phyloP scores from a whole-genome alignment of 2,888 invertebrate species.

The Steinernema scapterisci region DNA sequence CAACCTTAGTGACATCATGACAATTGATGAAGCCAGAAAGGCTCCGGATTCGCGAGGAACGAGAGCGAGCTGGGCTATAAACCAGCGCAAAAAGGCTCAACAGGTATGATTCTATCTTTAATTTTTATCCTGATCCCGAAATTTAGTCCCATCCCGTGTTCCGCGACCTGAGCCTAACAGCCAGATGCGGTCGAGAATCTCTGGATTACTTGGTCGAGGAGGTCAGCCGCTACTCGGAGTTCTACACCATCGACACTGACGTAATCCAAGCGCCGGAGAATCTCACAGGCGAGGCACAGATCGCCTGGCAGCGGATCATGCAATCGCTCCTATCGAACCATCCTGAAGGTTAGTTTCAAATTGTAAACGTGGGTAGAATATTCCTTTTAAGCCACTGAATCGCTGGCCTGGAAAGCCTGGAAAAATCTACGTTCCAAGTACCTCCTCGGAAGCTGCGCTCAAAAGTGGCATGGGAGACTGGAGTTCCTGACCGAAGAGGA shows the following conservation, averaged over 20 bases:
- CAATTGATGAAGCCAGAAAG: too few relatives aligned
- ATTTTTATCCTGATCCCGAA: too few relatives aligned
- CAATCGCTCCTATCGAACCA: not conserved
- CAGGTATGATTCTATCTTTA: too few relatives aligned
- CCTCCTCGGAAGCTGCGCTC: not conserved
- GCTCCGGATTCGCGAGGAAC: too few relatives aligned
- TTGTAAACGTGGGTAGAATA: not conserved
- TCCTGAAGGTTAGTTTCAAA: too few relatives aligned
- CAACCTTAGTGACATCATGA: not conserved
- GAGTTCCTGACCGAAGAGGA: not conserved
- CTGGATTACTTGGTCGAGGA: not conserved
- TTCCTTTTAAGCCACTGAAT: conserved; percentile 1
- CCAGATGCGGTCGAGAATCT: not conserved
- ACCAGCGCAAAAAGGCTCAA: too few relatives aligned
- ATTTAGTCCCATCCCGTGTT: not conserved
- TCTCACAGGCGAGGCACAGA: not conserved
- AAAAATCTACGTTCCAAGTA: not conserved
- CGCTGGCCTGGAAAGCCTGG: conserved; percentile 8
- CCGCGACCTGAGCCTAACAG: not conserved
- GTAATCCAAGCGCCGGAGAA: not conserved
- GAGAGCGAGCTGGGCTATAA: too few relatives aligned
- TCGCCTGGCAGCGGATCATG: not conserved
- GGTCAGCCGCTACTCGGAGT: not conserved
- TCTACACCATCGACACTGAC: not conserved
- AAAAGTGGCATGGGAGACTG: not conserved